Evolutionary conservation across 1,140 invertebrate species (phyloP).

Genomic region (Sminthurinus signatus): DNA sequence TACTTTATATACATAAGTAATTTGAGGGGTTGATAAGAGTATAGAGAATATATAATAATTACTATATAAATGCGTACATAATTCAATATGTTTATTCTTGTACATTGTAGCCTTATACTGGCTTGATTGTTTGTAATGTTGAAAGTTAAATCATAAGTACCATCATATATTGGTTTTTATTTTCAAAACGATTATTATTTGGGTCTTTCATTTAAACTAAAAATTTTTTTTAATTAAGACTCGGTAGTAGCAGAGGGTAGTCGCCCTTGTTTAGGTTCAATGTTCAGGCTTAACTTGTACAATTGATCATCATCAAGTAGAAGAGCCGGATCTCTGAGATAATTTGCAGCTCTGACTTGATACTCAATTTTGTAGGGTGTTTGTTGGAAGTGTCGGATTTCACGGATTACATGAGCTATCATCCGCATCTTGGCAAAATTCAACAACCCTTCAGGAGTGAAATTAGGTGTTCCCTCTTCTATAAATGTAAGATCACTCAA

Average conservation of each 20-base stretch:
- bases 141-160: too few relatives aligned
- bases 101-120: too few relatives aligned
- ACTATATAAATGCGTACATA: too few relatives aligned
- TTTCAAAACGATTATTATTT: too few relatives aligned
- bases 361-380: constrained; percentile 67
- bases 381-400: constrained; percentile 86
- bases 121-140: too few relatives aligned
- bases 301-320: constrained; percentile 75
- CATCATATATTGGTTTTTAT: too few relatives aligned
- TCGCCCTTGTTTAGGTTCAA: constrained; percentile 69
- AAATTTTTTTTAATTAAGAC: constrained; percentile 31
- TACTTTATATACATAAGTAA: too few relatives aligned
- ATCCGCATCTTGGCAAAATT: constrained; percentile 97
- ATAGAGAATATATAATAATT: too few relatives aligned
- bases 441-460: constrained; percentile 80
- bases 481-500: constrained; percentile 89
- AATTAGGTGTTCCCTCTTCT: constrained; percentile 88
- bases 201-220: too few relatives aligned
- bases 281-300: constrained; percentile 71
- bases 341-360: constrained; percentile 55
- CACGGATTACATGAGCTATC: constrained; percentile 89
- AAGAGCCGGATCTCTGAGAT: constrained; percentile 68
- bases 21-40: too few relatives aligned
- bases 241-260: constrained; percentile 50
- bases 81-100: too few relatives aligned